These are phyloP conservation scores for Ceyx melanurus DNA, from an alignment of 2,113 vertebrate species.

Conservation along the genomic window DNA sequence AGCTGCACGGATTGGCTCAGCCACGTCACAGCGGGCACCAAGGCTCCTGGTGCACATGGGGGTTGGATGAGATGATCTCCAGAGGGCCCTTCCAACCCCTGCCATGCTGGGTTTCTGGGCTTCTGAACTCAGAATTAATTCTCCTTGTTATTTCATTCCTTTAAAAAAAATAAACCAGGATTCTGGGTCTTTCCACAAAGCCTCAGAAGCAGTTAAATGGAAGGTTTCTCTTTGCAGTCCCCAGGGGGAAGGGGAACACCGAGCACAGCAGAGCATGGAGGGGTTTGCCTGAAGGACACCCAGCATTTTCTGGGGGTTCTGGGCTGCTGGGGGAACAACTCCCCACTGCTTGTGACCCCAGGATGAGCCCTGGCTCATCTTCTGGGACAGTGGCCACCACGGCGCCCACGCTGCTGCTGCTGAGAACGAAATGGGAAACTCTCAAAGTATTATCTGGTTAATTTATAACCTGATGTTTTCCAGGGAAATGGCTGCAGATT, in stretches of 20 bases:
- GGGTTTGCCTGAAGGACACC: background rate
- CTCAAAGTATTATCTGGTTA: background rate
- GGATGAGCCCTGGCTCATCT: too few species aligned
- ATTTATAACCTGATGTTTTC: background rate
- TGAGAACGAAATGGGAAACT: background rate
- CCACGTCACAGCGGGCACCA: background rate
- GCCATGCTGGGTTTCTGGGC: background rate
- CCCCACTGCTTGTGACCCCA: too few species aligned
- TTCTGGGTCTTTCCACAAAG: background rate
- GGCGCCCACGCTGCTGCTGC: fast-evolving
- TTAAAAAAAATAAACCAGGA: background rate
- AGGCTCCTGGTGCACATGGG: background rate
- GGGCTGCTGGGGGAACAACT: too few species aligned
- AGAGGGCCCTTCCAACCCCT: background rate
- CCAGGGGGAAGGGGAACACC: fast-evolving
- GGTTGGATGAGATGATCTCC: background rate
- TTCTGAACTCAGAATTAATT: background rate
- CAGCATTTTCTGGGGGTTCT: too few species aligned
- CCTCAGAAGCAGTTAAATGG: background rate
- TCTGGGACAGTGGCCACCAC: background rate
- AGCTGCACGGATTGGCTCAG: background rate
- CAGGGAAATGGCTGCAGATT: background rate
- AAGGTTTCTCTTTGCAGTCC: background rate
- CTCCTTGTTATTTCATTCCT: background rate
- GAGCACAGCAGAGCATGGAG: fast-evolving